These are phyloP conservation scores for Mastigias papua DNA, from an alignment of 30 jellyfish, hydroid and myxozoan species.

Conservation along the genomic window DNA sequence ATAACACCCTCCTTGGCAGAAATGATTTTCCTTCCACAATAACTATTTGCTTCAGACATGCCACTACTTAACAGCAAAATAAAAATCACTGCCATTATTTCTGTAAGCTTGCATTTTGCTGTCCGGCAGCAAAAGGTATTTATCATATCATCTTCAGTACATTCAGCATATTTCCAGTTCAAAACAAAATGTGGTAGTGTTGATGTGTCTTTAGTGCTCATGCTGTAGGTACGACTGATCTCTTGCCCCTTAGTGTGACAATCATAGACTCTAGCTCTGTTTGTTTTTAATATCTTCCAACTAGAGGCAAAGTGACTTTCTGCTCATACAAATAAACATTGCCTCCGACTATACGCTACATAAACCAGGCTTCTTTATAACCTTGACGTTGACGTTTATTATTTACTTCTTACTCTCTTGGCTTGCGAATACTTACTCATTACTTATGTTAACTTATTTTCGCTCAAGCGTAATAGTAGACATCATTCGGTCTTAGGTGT, in stretches of 20 bases:
- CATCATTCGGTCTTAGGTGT: too few relatives aligned
- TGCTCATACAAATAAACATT: too few relatives aligned
- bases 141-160: too few relatives aligned
- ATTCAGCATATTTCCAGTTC: neutral
- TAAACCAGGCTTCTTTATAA: too few relatives aligned
- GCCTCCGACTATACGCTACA: too few relatives aligned
- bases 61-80: neutral
- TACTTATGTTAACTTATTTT: too few relatives aligned
- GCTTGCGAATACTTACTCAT: too few relatives aligned
- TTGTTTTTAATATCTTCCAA: too few relatives aligned
- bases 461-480: too few relatives aligned
- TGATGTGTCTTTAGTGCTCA: neutral
- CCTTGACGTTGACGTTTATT: too few relatives aligned
- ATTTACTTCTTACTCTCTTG: too few relatives aligned
- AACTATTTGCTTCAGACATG: neutral
- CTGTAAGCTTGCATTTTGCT: neutral
- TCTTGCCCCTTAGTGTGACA: neutral
- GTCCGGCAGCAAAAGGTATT: neutral
- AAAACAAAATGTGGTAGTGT: neutral
- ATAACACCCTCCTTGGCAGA: slow-evolving; percentile 39
- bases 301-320: too few relatives aligned
- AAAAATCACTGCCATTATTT: neutral
- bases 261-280: neutral
- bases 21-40: slow-evolving; percentile 1
- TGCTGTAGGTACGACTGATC: neutral